Evolutionary conservation across 2,113 vertebrate species (phyloP).

Genomic region (Corapipo altera): DNA sequence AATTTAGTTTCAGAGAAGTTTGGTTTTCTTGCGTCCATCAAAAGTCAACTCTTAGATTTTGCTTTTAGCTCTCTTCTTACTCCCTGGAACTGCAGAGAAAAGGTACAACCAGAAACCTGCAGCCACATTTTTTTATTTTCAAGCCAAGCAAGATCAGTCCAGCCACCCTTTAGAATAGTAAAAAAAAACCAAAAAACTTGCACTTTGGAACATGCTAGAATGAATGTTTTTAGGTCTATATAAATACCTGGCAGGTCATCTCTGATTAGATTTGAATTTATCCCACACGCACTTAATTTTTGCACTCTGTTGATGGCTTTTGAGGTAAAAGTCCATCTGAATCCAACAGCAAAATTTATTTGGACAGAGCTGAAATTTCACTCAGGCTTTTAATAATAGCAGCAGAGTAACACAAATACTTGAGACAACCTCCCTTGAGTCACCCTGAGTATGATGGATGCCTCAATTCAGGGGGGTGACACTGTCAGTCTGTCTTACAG

Average conservation of each 20-base stretch:
- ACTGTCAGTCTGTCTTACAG: not conserved
- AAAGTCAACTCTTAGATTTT: not conserved
- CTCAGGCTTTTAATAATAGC: not conserved
- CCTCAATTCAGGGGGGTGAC: not conserved
- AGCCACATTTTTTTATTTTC: not conserved
- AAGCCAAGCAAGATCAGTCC: not conserved
- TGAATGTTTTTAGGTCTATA: not conserved
- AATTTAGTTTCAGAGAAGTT: not conserved
- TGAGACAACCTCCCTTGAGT: not conserved
- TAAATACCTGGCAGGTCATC: not conserved
- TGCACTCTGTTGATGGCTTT: not conserved
- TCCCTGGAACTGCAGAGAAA: not conserved
- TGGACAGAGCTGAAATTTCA: not conserved
- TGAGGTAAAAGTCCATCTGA: not conserved
- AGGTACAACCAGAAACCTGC: not conserved
- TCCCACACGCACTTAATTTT: not conserved
- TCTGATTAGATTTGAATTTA: not conserved
- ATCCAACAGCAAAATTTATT: not conserved
- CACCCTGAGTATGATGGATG: fast-evolving
- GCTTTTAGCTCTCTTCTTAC: not conserved
- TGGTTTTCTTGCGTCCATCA: not conserved
- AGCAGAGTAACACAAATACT: not conserved
- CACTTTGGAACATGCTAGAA: not conserved
- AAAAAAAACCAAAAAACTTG: not conserved
- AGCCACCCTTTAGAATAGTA: not conserved